A percentile compares a stretch with the other conserved stretches of the same genome.
These are phyloP conservation scores for Sebastes minor DNA, from an alignment of 2,797 vertebrate genomes.

Conservation along the genomic window DNA sequence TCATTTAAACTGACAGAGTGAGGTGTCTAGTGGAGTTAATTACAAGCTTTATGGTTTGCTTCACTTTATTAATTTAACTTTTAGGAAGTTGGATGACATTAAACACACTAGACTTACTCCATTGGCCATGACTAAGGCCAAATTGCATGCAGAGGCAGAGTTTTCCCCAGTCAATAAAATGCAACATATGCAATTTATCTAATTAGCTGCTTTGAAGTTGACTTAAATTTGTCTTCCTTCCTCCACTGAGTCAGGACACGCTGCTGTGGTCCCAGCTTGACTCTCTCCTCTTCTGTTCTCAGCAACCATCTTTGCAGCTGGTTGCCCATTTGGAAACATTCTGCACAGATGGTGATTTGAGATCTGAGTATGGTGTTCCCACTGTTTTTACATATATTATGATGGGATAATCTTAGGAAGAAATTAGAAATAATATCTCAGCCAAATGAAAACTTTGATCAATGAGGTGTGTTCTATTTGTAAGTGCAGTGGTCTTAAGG, in stretches of 20 bases:
- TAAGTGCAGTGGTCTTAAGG: neutral
- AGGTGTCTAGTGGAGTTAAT: conserved; percentile 56
- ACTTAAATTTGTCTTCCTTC: conserved; percentile 61
- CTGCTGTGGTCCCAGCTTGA: conserved; percentile 60
- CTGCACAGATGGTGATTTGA: conserved; percentile 54
- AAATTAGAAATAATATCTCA: conserved; percentile 1
- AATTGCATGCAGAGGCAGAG: conserved; percentile 49
- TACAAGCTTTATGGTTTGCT: conserved; percentile 62
- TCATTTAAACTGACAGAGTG: conserved; percentile 58
- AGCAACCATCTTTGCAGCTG: conserved; percentile 50
- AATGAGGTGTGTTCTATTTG: neutral
- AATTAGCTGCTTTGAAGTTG: conserved; percentile 69
- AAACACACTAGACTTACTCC: conserved; percentile 56
- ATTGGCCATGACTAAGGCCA: conserved; percentile 55
- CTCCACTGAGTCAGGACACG: conserved; percentile 55
- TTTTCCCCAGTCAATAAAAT: conserved; percentile 60
- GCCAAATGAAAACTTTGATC: neutral
- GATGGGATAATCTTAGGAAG: neutral
- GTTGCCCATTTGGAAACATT: conserved; percentile 45
- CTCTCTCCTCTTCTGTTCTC: conserved; percentile 27
- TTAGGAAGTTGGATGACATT: conserved; percentile 59
- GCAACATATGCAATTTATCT: conserved; percentile 69
- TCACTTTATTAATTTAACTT: conserved; percentile 67
- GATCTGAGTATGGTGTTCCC: conserved; percentile 20
- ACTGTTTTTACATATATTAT: conserved; percentile 15